Evolutionary conservation across 2,888 invertebrate species (phyloP), one percentile per base, ranked within the genome.

Genomic region (Teinopalpus imperialis): DNA sequence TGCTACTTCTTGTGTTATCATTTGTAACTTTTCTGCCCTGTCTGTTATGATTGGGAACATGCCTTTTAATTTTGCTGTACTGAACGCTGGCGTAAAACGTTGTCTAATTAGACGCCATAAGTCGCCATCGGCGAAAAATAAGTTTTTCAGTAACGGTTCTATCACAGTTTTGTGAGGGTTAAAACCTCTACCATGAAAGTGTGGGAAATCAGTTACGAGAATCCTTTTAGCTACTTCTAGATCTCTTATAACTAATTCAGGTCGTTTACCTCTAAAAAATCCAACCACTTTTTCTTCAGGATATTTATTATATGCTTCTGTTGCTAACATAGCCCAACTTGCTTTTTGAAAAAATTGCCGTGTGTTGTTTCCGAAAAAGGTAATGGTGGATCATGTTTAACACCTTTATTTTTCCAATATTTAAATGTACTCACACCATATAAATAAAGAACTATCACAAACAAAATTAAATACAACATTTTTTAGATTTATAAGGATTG

Each of bases 31-130:
- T 52, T 79, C 77, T 2, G 82, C 81, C 52, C 80, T 63, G 0
- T 80, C 75, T 3, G 74, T 78, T 13, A 87, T 82, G 13, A 83
- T 68, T 2, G 76, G 78, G 46, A 87, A 87, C 86, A 86, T 86
- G 2, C 73, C 81, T 52, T 80, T 86, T 4, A 86, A 54, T 55
- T 85, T 87, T 1, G 72, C 79, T 1, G 80, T 74, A 47, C 81
- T 83, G 43, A 87, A 87, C 1, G 78, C 78, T 0, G 81, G 77
- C 3, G 81, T 81, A 44, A 87, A 79, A 41, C 81, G 65, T 36
- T 83, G 79, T 49, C 87, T 66, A n/a, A 85, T 65, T 34, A 83
- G 61, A n/a, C 68, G 70, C 87, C 87, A 87, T 27, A 75, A 52
- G 46, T 86, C 86, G 3, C 86, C 85, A 40, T 85, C 86, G 30